Evolutionary conservation across 1,140 invertebrate genomes (phyloP).

Genomic region (Apolygus lucorum): DNA sequence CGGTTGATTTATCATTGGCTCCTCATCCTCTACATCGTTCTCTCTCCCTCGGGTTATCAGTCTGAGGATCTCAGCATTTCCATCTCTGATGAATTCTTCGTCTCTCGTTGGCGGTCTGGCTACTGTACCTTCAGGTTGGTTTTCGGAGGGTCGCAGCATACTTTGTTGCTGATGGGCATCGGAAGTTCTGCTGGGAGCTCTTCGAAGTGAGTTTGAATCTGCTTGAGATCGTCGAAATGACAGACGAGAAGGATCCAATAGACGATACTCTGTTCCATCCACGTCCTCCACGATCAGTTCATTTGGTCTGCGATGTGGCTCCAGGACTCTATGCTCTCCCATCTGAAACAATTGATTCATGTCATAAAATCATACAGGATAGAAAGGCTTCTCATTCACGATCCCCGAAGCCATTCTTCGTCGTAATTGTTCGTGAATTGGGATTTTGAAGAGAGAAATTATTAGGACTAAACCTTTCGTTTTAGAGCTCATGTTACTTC

Average conservation of each 20-base stretch:
- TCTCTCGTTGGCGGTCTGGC: constrained; percentile 36
- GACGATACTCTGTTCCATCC: constrained; percentile 37
- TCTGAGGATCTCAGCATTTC: constrained; percentile 69
- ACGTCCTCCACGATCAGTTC: constrained; percentile 42
- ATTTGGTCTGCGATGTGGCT: constrained; percentile 11
- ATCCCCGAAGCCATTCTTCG: background rate
- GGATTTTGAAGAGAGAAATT: too few relatives aligned
- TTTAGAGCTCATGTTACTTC: too few relatives aligned
- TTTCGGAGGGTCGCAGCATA: background rate
- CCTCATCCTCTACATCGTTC: constrained; percentile 48
- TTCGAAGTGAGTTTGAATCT: constrained; percentile 44
- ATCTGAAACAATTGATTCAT: background rate
- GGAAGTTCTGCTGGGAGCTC: background rate
- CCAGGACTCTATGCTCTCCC: background rate
- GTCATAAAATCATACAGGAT: too few relatives aligned
- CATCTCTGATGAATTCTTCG: constrained; percentile 68
- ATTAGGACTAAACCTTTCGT: too few relatives aligned
- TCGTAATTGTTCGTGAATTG: too few relatives aligned
- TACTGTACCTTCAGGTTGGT: constrained; percentile 31
- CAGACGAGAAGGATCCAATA: constrained; percentile 32
- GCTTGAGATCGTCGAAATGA: constrained; percentile 3
- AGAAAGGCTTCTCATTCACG: background rate
- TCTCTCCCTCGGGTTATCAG: constrained; percentile 60
- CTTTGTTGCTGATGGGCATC: constrained; percentile 5
- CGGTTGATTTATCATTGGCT: constrained; percentile 37